A percentile compares a stretch with the other conserved stretches of the same genome.
Evolutionary conservation across 2,797 vertebrate species (phyloP).

Genomic region (Pithecia hirsuta): DNA sequence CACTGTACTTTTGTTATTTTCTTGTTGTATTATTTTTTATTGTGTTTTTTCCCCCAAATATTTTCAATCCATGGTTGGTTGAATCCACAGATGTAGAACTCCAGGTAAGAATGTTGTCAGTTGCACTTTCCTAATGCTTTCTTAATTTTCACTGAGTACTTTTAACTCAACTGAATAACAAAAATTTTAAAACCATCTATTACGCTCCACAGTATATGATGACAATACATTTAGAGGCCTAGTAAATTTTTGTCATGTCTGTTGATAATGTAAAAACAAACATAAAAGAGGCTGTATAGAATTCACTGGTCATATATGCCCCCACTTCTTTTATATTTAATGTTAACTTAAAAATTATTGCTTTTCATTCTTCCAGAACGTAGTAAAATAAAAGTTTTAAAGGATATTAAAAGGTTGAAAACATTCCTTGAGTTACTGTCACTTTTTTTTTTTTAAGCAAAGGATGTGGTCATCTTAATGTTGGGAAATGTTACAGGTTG

Average conservation of each 20-base stretch:
- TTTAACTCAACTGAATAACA: neutral
- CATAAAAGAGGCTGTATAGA: neutral
- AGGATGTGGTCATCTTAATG: constrained; percentile 39
- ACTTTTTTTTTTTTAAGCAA: neutral
- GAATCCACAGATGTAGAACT: neutral
- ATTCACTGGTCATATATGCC: neutral
- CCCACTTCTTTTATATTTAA: neutral
- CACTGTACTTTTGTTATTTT: neutral
- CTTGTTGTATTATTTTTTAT: neutral
- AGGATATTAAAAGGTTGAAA: constrained; percentile 13
- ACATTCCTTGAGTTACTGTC: neutral
- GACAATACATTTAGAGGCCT: neutral
- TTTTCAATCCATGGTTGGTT: neutral
- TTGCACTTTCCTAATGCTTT: neutral
- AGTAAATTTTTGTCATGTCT: neutral
- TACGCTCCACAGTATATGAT: neutral
- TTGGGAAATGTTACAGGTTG: constrained; percentile 76
- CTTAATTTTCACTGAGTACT: neutral
- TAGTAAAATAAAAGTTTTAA: constrained; percentile 27
- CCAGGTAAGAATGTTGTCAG: neutral
- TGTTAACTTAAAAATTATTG: constrained; percentile 2
- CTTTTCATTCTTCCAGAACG: neutral
- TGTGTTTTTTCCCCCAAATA: neutral
- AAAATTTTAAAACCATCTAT: neutral
- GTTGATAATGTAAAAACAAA: neutral